phyloP scores from a whole-genome alignment of 2,888 invertebrate species.

The Cyclophora punctaria region DNA sequence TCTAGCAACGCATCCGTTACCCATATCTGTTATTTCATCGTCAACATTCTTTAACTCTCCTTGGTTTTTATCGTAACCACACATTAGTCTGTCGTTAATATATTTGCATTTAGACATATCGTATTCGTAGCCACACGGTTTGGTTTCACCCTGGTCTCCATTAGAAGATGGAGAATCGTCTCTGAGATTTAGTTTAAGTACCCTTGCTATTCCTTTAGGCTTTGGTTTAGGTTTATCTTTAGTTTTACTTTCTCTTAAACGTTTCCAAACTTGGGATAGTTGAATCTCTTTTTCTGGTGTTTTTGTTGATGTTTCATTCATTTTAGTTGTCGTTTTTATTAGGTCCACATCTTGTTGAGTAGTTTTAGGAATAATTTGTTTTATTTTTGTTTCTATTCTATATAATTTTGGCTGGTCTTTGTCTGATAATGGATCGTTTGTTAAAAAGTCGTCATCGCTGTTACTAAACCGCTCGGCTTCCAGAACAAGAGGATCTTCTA shows the following conservation, averaged over 20 bases:
- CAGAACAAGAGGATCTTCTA: slow-evolving; percentile 29
- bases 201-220: neutral
- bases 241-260: neutral
- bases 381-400: neutral
- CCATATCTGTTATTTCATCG: slow-evolving; percentile 25
- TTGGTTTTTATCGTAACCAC: slow-evolving; percentile 54
- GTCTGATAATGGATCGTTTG: neutral
- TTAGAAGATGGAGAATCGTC: neutral
- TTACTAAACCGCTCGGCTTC: slow-evolving; percentile 22
- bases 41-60: slow-evolving; percentile 23
- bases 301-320: too few species aligned
- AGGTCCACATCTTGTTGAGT: too few species aligned
- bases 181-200: neutral
- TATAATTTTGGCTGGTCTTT: neutral
- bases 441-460: neutral
- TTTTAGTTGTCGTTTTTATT: neutral
- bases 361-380: neutral
- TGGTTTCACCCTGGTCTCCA: neutral
- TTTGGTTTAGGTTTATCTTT: neutral
- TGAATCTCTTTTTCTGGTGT: neutral
- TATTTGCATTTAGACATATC: slow-evolving; percentile 39
- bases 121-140: slow-evolving; percentile 35
- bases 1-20: slow-evolving; percentile 40
- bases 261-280: neutral
- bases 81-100: slow-evolving; percentile 40